Base-by-base conservation (phyloP, 2,888 invertebrate genomes). In the Cryptosula pallasiana region DNA sequence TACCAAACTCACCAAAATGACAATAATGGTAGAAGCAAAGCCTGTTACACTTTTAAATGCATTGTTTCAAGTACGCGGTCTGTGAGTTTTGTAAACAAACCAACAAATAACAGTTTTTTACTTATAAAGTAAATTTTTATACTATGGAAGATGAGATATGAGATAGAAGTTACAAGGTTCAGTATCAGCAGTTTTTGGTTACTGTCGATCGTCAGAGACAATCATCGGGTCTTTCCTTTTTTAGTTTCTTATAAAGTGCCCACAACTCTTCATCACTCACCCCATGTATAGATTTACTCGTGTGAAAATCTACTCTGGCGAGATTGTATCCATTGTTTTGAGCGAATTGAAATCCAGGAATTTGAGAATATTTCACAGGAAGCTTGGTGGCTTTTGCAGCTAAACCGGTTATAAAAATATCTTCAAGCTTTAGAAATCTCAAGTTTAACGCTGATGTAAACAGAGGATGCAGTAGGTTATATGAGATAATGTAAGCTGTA, bases 221-320 rank as follows among this genome's bases (percentile, higher is more conserved):
- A n/a, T n/a, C n/a, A n/a, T n/a, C n/a, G n/a, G n/a, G n/a, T 45
- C 45, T 45, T 45, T 45, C 45, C 5, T 20, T 5, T 45, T 45
- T 32, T 32, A 63, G 9, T 63, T 34, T 63, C 5, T 29, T 13
- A 63, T 63, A 34, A 9, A 63, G 27, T 29, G 27, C 13, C n/a
- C 32, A 2, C n/a, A 63, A 9, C 32, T 63, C 29, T 32, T 27
- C 32, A 25, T 13, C 5, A 63, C 32, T 63, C 9, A 63, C 63
- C 1, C 63, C 63, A n/a, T 63, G 63, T 29, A 63, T 63, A 29
- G 63, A 63, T 63, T 63, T 63, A 9, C 13, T 63, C 9, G 9
- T 13, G 9, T 27, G 20, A 63, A 63, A 63, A 32, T 63, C 32
- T 32, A 32, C 27, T 32, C 2, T 3, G 5, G 13, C 29, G 45